phyloP scores from a whole-genome alignment of 2,797 vertebrate genomes.

The Crotalus adamanteus region DNA sequence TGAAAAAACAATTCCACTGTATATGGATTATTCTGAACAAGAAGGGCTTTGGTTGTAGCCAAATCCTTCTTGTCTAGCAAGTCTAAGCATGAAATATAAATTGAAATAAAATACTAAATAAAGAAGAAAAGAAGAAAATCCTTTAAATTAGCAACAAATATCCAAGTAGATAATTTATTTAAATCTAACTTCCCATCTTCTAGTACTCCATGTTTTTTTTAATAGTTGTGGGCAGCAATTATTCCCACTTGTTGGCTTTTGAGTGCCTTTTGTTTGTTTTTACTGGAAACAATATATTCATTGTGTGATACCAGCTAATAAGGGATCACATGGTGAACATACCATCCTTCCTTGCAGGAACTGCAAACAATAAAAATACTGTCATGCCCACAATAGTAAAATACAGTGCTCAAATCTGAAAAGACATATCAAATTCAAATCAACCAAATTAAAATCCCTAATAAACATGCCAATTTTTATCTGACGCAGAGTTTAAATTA shows the following conservation, averaged over 20 bases:
- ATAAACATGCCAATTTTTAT: background rate
- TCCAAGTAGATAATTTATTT: background rate
- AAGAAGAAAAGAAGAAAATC: background rate
- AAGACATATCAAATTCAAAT: background rate
- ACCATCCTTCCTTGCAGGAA: background rate
- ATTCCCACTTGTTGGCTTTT: background rate
- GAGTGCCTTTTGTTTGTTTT: background rate
- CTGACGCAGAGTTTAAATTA: background rate
- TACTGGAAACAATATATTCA: background rate
- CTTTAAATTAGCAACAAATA: background rate
- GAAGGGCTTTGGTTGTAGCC: background rate
- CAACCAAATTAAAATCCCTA: background rate
- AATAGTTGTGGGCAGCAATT: background rate
- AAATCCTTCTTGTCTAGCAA: background rate
- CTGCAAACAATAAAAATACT: background rate
- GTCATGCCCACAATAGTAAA: background rate
- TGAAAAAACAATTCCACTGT: background rate
- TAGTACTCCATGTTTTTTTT: background rate
- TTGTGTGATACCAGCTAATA: background rate
- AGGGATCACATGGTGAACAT: background rate
- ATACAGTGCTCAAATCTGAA: background rate
- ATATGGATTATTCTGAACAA: background rate
- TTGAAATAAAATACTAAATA: background rate
- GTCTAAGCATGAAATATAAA: background rate
- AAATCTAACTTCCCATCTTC: background rate